Evolutionary conservation across 2,113 vertebrate genomes (phyloP).

Genomic region (Phylloscopus trochiloides): DNA sequence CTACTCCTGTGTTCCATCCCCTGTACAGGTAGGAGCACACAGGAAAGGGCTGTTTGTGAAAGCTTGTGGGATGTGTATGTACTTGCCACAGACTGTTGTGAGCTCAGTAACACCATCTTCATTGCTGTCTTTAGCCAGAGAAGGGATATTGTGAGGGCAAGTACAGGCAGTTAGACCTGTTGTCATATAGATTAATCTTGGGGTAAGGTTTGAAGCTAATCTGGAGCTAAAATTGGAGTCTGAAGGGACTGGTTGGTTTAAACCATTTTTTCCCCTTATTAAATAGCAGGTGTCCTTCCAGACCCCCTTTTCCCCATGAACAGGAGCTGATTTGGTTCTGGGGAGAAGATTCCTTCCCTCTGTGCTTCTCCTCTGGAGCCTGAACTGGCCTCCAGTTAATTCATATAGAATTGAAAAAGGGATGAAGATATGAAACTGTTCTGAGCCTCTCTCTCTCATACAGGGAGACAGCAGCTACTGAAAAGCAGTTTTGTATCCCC

Average conservation of each 20-base stretch:
- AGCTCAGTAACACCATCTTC: not conserved
- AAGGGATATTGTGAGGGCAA: not conserved
- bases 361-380: not conserved
- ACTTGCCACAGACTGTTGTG: not conserved
- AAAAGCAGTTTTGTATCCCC: conserved; percentile 54
- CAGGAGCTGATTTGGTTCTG: not conserved
- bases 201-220: not conserved
- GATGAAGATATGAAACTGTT: conserved; percentile 8
- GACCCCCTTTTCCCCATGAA: not conserved
- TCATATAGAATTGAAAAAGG: not conserved
- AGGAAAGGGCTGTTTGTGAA: not conserved
- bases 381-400: not conserved
- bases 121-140: not conserved
- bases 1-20: fast-evolving
- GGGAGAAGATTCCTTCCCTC: not conserved
- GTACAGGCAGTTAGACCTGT: not conserved
- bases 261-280: not conserved
- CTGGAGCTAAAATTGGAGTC: not conserved
- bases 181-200: not conserved
- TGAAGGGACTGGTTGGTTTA: not conserved
- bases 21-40: not conserved
- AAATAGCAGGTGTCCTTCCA: not conserved
- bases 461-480: not conserved
- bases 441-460: not conserved
- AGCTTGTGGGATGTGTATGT: not conserved